Conservation (phyloP, 2,888 invertebrate genomes). For the Eremobia ochroleuca region DNA sequence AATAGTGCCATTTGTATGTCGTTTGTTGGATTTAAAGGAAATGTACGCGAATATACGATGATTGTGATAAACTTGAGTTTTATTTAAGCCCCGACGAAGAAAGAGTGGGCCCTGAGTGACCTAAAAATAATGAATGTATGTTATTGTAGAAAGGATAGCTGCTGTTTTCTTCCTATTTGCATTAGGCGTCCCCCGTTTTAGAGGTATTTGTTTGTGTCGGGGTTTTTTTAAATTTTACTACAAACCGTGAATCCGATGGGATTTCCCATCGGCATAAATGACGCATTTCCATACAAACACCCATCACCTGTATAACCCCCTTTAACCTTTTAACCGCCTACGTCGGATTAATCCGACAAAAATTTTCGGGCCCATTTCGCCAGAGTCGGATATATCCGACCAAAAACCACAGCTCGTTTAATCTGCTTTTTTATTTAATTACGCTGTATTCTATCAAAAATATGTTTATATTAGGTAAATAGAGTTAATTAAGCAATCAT, state of each 20-base stretch:
- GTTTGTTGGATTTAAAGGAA: slow-evolving; percentile 34
- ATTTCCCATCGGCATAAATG: background rate
- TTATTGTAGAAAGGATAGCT: background rate
- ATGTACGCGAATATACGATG: slow-evolving; percentile 50
- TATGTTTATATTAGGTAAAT: too few relatives aligned
- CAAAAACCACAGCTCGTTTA: too few relatives aligned
- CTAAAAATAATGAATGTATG: too few relatives aligned
- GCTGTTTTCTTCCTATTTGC: background rate
- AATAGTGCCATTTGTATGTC: slow-evolving; percentile 58
- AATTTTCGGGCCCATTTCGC: too few relatives aligned
- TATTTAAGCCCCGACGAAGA: slow-evolving; percentile 1
- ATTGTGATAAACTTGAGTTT: slow-evolving; percentile 52
- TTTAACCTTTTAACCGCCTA: too few relatives aligned
- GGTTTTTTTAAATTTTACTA: background rate
- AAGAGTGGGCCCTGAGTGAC: background rate
- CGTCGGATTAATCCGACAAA: too few relatives aligned
- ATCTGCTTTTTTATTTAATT: too few relatives aligned
- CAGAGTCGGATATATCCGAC: too few relatives aligned
- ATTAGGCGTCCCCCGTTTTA: background rate
- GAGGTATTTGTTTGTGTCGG: background rate
- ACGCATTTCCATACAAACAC: background rate
- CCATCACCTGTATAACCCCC: background rate
- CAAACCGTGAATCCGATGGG: background rate
- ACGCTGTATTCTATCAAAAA: too few relatives aligned
- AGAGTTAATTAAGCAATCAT: too few relatives aligned